Base-by-base conservation (phyloP, 2,797 vertebrate genomes). In the Enteromius viviparus region DNA sequence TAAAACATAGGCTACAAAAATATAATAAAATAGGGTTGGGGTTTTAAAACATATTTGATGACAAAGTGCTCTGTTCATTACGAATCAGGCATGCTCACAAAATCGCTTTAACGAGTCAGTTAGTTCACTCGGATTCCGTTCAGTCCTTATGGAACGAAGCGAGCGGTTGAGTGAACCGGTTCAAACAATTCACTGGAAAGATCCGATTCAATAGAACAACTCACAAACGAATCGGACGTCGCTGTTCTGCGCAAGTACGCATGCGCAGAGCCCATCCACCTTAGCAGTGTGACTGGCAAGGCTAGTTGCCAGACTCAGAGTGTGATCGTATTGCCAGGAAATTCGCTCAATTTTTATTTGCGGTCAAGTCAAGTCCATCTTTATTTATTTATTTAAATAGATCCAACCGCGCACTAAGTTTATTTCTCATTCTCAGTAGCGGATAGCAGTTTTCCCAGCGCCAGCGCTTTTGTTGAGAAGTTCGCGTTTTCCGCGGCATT, bases 401-500 rank as follows among this genome's bases (percentile, higher is more conserved):
- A 34, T 19, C 3, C 4, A 32, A 53, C 11, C 15, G 77, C 15
- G 42, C 23, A 2, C 4, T 2, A 10, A 37, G 17, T 60, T 8
- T 23, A 23, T 42, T 40, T 17, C n/a, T 10, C 11, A 37, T 37
- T 37, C 7, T 1, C 11, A 7, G 0, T 17, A 5, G 23, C 17
- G 32, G 55, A 11, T 19, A 49, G 66, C 29, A 6, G 45, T 21
- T 66, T 23, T 45, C 53, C 70, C 26, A 19, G n/a, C 11, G n/a
- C 47, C 21, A 3, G 19, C 78, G 76, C 49, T 68, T 53, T 82
- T 85, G 76, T 82, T 82, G 77, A 84, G 85, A 83, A 87, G 78
- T 90, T 89, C 76, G 83, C 84, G 83, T 53, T 86, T 77, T 69
- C 47, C 51, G 53, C 82, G 19, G 87, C 83, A 88, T 91, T 90